Conservation (phyloP, 2,113 vertebrate genomes). For the Deroptyus accipitrinus region DNA sequence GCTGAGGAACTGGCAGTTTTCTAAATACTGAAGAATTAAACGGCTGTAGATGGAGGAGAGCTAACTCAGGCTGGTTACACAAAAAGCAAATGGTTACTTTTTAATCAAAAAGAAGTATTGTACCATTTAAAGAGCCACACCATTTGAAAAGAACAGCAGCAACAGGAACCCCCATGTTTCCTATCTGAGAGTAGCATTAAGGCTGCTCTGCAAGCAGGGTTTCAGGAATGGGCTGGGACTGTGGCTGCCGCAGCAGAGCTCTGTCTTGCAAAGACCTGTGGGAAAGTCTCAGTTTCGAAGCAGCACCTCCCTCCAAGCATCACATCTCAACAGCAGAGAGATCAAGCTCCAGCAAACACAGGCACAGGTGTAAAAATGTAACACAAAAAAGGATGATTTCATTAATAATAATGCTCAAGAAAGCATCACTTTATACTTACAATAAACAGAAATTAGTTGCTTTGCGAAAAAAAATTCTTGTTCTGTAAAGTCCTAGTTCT, state of each 20-base stretch:
- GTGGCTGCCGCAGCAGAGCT: not conserved
- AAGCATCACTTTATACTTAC: not conserved
- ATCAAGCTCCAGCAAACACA: not conserved
- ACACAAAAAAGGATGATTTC: not conserved
- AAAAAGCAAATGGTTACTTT: not conserved
- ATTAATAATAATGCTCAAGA: not conserved
- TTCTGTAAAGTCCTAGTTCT: not conserved
- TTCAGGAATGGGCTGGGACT: not conserved
- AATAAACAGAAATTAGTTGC: not conserved
- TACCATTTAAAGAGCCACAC: not conserved
- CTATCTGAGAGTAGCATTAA: not conserved
- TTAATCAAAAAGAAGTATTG: not conserved
- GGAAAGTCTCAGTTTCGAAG: not conserved
- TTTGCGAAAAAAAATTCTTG: not conserved
- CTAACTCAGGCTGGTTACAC: not conserved
- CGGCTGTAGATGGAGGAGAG: not conserved
- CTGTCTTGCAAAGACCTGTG: not conserved
- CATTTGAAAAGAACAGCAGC: not conserved
- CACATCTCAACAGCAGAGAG: rapidly evolving
- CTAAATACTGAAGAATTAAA: not conserved
- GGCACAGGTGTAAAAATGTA: not conserved
- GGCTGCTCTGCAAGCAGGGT: not conserved
- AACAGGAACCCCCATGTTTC: not conserved
- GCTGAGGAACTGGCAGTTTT: not conserved
- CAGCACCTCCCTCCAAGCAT: not conserved